Evolutionary conservation across 1,140 invertebrate species (phyloP).

Genomic region (Drosophila trapezifrons): DNA sequence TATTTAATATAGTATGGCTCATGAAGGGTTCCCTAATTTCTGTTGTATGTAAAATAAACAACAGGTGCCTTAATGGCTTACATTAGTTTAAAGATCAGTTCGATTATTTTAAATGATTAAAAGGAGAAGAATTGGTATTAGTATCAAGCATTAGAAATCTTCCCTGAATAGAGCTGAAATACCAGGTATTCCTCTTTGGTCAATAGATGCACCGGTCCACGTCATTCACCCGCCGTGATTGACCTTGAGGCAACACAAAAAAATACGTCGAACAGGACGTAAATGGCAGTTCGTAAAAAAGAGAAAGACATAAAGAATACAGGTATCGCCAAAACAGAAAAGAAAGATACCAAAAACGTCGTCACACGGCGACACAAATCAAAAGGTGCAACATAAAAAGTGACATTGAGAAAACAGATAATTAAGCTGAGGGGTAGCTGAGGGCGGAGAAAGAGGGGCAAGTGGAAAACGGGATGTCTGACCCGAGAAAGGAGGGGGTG

Average conservation of each 20-base stretch:
- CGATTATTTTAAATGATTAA: too few relatives aligned
- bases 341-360: conserved; percentile 45
- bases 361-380: conserved; percentile 72
- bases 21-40: not conserved
- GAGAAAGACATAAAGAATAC: conserved; percentile 47
- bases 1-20: too few relatives aligned
- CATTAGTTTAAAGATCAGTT: too few relatives aligned
- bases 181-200: not conserved
- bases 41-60: not conserved
- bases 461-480: conserved; percentile 66
- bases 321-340: conserved; percentile 47
- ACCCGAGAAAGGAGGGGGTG: conserved; percentile 24
- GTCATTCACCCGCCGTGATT: conserved; percentile 19
- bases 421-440: conserved; percentile 52
- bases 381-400: conserved; percentile 81
- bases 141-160: too few relatives aligned
- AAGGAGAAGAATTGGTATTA: too few relatives aligned
- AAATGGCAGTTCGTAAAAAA: conserved; percentile 54
- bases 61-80: too few relatives aligned
- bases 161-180: too few relatives aligned
- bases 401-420: conserved; percentile 77
- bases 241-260: conserved; percentile 38
- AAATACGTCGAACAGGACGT: conserved; percentile 9
- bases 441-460: conserved; percentile 43
- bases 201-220: conserved; percentile 1